These are phyloP conservation scores for Corythaeola cristata DNA, from an alignment of 2,113 vertebrate species.

Conservation along the genomic window DNA sequence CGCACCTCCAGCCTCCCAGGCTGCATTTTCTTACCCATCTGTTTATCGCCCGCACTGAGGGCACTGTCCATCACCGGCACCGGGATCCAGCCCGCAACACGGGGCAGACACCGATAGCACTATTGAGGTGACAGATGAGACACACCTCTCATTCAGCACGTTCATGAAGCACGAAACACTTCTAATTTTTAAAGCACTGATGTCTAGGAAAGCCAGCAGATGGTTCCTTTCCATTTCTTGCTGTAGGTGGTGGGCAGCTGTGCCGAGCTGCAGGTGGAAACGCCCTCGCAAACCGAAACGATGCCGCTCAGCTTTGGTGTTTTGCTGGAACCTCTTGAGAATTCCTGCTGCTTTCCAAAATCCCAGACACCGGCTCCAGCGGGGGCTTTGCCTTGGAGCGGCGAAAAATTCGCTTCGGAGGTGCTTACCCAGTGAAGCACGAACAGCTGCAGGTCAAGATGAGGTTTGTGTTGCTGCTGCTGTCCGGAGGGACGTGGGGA, in stretches of 20 bases:
- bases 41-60: neutral
- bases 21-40: neutral
- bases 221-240: neutral
- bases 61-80: neutral
- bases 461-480: neutral
- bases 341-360: neutral
- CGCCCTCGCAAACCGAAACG: neutral
- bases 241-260: neutral
- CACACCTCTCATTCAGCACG: neutral
- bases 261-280: neutral
- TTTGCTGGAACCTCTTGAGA: neutral
- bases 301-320: neutral
- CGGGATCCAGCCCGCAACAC: neutral
- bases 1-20: neutral
- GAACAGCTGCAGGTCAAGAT: too few species aligned
- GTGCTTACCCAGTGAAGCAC: neutral
- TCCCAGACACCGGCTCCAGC: fast-evolving
- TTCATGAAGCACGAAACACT: neutral
- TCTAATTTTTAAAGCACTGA: neutral
- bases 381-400: neutral
- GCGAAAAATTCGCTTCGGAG: fast-evolving
- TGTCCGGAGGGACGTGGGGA: fast-evolving
- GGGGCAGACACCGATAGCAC: neutral
- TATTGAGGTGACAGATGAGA: neutral
- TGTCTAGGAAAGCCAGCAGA: neutral